Conservation (phyloP, 2,888 invertebrate species). For the Eristalinus aeneus region DNA sequence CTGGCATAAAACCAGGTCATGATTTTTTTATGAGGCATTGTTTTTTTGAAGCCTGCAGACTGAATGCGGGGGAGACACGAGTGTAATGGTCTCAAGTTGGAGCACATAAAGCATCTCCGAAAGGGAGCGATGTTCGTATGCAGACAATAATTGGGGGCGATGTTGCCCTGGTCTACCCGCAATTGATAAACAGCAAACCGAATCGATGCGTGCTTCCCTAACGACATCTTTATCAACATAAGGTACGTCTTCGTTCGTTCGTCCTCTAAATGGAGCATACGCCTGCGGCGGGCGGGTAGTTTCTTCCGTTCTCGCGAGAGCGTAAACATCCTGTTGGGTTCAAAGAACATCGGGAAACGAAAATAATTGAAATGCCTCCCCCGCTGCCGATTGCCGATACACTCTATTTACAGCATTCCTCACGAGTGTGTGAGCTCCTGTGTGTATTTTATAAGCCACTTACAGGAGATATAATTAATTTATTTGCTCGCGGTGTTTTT, state of each 20-base stretch:
- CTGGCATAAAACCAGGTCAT: slow-evolving; percentile 12
- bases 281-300: background rate
- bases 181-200: background rate
- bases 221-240: background rate
- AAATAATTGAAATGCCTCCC: background rate
- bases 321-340: slow-evolving; percentile 18
- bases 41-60: slow-evolving; percentile 10
- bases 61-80: background rate
- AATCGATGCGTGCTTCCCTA: background rate
- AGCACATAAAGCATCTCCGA: background rate
- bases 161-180: too few species aligned
- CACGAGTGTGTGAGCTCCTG: background rate
- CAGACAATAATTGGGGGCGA: background rate
- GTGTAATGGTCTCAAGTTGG: slow-evolving; percentile 1
- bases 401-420: slow-evolving; percentile 1
- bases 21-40: slow-evolving; percentile 13
- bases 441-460: slow-evolving; percentile 7
- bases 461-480: slow-evolving; percentile 28
- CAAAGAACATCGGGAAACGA: background rate
- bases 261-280: background rate
- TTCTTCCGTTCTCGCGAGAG: background rate
- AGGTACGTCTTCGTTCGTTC: background rate
- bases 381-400: background rate
- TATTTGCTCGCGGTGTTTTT: slow-evolving; percentile 37
- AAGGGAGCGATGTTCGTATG: background rate